These are phyloP conservation scores for Watsonalla binaria DNA, from an alignment of 2,888 invertebrate genomes.

Conservation along the genomic window DNA sequence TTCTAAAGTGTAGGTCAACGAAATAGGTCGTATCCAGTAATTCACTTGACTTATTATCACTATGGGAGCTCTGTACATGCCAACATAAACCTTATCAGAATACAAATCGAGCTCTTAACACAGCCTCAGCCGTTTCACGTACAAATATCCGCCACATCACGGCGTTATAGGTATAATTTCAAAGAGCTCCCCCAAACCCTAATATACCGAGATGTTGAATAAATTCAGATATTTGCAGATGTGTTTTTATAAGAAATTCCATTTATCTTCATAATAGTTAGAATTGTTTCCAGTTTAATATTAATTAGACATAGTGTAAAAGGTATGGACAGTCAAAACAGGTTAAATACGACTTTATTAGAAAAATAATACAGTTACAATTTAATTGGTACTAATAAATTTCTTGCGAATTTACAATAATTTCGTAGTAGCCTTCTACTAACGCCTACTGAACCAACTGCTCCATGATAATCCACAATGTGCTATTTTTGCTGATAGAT, in stretches of 20 bases:
- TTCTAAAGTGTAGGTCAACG: neutral
- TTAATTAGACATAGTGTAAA: no score
- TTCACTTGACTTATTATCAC: constrained; percentile 40
- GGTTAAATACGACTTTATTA: no score
- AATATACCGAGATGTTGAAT: constrained; percentile 10
- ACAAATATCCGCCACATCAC: constrained; percentile 15
- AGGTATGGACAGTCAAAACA: no score
- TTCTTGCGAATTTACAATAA: neutral
- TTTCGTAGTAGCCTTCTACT: no score
- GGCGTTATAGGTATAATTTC: constrained; percentile 13
- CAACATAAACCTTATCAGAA: constrained; percentile 45
- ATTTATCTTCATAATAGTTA: no score
- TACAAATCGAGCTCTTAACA: constrained; percentile 47
- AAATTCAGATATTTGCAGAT: constrained; percentile 16
- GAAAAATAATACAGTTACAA: no score
- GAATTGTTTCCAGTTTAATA: no score
- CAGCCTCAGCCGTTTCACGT: constrained; percentile 18
- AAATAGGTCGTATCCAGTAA: constrained; percentile 16
- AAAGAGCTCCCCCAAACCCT: constrained; percentile 9
- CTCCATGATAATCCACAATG: no score
- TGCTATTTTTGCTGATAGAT: no score
- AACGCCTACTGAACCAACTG: no score
- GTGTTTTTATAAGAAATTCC: constrained; percentile 4
- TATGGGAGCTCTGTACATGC: constrained; percentile 28
- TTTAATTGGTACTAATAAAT: neutral